Base-by-base conservation (phyloP, 2,113 vertebrate species). In the human region DNA sequence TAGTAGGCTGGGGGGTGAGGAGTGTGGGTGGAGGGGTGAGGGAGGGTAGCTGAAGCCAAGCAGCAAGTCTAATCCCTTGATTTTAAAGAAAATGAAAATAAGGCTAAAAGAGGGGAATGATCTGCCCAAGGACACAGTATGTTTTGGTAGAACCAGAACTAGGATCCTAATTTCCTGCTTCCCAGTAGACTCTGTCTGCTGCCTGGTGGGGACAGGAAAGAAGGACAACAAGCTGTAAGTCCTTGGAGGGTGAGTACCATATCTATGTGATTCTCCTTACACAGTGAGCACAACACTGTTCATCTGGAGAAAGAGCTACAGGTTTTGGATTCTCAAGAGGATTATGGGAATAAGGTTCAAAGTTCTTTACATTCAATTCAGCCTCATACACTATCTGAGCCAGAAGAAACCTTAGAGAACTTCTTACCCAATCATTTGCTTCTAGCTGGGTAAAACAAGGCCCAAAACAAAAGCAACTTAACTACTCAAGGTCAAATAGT, bases 41-140 rank as follows among this genome's bases (percentile, higher is more conserved):
- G 6, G 23, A 48, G 83, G 79, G 64, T 22, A 66, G 25, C 5
- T 72, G 32, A 93, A 89, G 27, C 59, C 93, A 90, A 68, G 82
- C 88, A 61, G 45, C 3, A 3, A 96, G 5, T 27, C 76, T 88
- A 68, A 94, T 73, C 81, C 10, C 57, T 94, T 48, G 81, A 80
- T 48, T 91, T 83, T 30, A 59, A 40, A 96, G 59, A 75, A 96
- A 93, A 92, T 22, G 76, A 95, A 92, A 93, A 73, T 38, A 43
- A 88, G 59, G 82, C 72, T 73, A 45, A 82, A 83, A 81, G 57
- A 92, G 35, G 27, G 5, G 68, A 89, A 57, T 73, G 78, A 92
- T 70, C 43, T 78, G 40, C n/a, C 96, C 50, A n/a, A 97, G 83
- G 68, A 95, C 43, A 90, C 6, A 10, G 45, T 13, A 7, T 2